Conservation (phyloP, 2,888 invertebrate genomes). For the Zhuqinia jingwanae region DNA sequence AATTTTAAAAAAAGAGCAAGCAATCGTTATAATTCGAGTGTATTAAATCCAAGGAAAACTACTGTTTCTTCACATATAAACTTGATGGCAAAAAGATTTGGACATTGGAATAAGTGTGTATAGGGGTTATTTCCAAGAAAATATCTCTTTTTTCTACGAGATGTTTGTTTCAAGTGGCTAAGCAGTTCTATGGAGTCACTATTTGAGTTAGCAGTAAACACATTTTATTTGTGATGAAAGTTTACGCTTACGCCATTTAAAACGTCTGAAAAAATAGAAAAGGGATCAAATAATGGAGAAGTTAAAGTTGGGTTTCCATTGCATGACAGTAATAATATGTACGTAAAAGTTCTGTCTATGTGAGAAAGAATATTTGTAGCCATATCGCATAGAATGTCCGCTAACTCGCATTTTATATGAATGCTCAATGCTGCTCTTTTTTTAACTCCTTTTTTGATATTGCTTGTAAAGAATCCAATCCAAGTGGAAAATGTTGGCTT, state of each 20-base stretch:
- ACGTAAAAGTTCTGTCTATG: slow-evolving; percentile 54
- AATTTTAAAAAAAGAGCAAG: neutral
- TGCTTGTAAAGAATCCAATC: slow-evolving; percentile 49
- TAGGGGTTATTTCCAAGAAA: slow-evolving; percentile 37
- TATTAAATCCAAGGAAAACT: slow-evolving; percentile 55
- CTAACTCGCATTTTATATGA: slow-evolving; percentile 45
- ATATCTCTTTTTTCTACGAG: neutral
- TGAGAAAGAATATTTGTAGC: slow-evolving; percentile 22
- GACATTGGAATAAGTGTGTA: slow-evolving; percentile 31
- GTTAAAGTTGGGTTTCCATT: slow-evolving; percentile 32
- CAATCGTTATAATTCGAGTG: slow-evolving; percentile 47
- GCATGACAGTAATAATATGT: slow-evolving; percentile 62
- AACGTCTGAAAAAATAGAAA: slow-evolving; percentile 20
- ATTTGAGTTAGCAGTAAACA: neutral
- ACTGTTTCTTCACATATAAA: slow-evolving; percentile 50
- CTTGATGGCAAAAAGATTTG: slow-evolving; percentile 60
- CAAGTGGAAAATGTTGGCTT: slow-evolving; percentile 63
- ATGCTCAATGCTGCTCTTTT: too few species aligned
- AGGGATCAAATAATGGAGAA: slow-evolving; percentile 27
- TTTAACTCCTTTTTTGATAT: slow-evolving; percentile 43
- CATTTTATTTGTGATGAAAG: slow-evolving; percentile 53
- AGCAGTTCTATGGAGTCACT: neutral
- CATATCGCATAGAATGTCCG: neutral
- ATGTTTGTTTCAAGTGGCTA: slow-evolving; percentile 31
- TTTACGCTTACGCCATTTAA: slow-evolving; percentile 52